phyloP scores from a whole-genome alignment of 2,797 vertebrate species.

The Eulemur coronatus region DNA sequence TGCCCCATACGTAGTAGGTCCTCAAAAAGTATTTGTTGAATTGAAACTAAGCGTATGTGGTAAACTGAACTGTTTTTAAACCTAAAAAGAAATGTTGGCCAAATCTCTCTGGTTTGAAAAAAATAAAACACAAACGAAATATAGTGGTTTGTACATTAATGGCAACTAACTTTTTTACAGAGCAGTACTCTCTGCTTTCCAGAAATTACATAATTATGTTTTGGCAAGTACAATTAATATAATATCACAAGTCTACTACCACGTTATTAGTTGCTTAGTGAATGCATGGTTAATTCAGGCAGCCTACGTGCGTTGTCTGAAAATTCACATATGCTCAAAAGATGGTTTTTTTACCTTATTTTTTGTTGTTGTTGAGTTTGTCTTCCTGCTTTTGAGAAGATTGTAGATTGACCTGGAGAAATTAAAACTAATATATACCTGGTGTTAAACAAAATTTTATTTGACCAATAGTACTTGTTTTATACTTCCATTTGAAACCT shows the following conservation, averaged over 20 bases:
- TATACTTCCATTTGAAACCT: slow-evolving; percentile 27
- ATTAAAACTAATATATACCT: not conserved
- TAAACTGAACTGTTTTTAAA: slow-evolving; percentile 12
- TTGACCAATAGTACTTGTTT: not conserved
- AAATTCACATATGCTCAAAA: not conserved
- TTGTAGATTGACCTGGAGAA: not conserved
- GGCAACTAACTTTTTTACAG: slow-evolving; percentile 2
- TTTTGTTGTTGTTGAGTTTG: not conserved
- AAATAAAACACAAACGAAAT: not conserved
- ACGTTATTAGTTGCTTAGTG: not conserved
- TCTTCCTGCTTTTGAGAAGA: not conserved
- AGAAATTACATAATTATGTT: not conserved
- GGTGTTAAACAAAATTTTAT: not conserved
- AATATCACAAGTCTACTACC: not conserved
- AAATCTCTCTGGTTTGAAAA: not conserved
- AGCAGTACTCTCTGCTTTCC: not conserved
- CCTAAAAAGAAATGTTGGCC: slow-evolving; percentile 5
- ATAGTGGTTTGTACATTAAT: not conserved
- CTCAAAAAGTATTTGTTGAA: not conserved
- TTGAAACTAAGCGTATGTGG: not conserved
- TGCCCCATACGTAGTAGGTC: not conserved
- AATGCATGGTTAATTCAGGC: not conserved
- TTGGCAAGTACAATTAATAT: not conserved
- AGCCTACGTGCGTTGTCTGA: not conserved
- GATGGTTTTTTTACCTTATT: not conserved